Conservation (phyloP, 2,888 invertebrate species). For the Lasioglossum calceatum region DNA sequence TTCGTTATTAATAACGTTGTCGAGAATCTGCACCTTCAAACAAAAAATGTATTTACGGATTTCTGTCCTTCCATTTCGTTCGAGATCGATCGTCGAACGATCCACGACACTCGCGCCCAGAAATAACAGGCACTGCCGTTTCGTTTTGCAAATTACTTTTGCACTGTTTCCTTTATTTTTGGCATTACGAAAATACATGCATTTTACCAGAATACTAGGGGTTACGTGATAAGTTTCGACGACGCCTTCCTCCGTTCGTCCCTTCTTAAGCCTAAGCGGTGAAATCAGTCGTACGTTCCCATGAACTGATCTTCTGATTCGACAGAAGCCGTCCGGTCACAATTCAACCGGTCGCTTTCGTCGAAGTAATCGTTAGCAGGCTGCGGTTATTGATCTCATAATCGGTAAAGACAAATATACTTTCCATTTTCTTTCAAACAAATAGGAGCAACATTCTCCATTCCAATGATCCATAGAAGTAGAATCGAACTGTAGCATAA, state of each 20-base stretch:
- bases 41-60: background rate
- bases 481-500: background rate
- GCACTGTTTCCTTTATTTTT: conserved; percentile 77
- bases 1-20: conserved; percentile 9
- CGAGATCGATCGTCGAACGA: background rate
- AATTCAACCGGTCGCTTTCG: background rate
- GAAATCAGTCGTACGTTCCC: conserved; percentile 13
- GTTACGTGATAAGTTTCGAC: conserved; percentile 55
- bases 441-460: background rate
- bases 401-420: too few relatives aligned
- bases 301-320: background rate
- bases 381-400: background rate
- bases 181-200: conserved; percentile 82
- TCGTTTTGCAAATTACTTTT: conserved; percentile 58
- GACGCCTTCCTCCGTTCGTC: conserved; percentile 5
- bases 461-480: background rate
- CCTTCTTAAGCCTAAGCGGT: conserved; percentile 29
- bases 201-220: conserved; percentile 79
- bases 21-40: background rate
- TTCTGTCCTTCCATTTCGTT: background rate
- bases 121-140: conserved; percentile 45
- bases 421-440: background rate
- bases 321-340: background rate
- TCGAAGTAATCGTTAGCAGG: background rate
- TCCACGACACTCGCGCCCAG: conserved; percentile 1